Conservation (phyloP, 2,797 vertebrate species). For the Percopsis omiscomaycus region DNA sequence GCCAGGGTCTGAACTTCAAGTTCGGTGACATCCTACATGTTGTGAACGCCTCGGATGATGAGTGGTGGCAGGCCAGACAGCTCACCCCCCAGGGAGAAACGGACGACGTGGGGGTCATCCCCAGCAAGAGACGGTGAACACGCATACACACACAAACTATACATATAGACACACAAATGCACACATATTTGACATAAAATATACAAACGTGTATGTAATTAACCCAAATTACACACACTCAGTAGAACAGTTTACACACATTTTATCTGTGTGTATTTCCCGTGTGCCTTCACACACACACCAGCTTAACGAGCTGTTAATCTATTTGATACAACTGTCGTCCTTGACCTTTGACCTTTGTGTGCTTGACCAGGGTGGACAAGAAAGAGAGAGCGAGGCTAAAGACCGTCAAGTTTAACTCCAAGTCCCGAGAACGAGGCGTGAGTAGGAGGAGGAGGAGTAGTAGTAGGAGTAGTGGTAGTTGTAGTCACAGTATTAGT, state of each 20-base stretch:
- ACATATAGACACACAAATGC: background rate
- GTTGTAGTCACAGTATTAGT: background rate
- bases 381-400: constrained; percentile 96
- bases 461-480: too few species aligned
- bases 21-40: constrained; percentile 97
- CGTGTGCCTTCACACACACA: background rate
- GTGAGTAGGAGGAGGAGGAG: constrained; percentile 77
- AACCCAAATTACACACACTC: too few species aligned
- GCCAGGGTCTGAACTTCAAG: constrained; percentile 92
- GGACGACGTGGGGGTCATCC: constrained; percentile 96
- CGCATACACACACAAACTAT: background rate
- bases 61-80: constrained; percentile 98
- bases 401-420: constrained; percentile 99
- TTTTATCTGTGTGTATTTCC: background rate
- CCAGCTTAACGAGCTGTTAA: background rate
- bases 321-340: background rate
- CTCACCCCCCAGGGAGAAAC: constrained; percentile 88
- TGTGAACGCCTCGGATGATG: constrained; percentile 96
- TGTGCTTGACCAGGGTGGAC: constrained; percentile 82
- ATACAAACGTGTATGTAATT: too few species aligned
- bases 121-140: constrained; percentile 92
- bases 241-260: background rate
- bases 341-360: constrained; percentile 28
- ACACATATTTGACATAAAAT: background rate
- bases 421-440: constrained; percentile 93